Evolutionary conservation across 2,888 invertebrate genomes (phyloP).

Genomic region (Sympetrum striolatum): DNA sequence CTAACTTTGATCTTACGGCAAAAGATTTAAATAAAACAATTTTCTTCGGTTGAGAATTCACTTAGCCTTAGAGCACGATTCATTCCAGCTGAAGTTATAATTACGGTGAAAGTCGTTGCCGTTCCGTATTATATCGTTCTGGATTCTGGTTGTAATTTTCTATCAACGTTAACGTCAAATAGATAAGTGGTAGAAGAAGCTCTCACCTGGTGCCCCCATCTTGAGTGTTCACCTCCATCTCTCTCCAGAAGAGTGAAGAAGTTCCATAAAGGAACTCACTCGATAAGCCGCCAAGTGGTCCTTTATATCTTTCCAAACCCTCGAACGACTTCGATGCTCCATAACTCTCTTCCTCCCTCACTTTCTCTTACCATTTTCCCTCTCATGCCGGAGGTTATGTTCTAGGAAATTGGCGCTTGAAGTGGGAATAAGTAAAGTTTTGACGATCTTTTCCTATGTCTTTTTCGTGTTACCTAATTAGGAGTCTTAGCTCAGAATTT

Average conservation of each 20-base stretch:
- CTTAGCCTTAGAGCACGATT: too few species aligned
- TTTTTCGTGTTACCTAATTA: too few species aligned
- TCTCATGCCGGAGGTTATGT: neutral
- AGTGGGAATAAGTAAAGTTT: neutral
- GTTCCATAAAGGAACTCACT: neutral
- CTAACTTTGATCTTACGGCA: too few species aligned
- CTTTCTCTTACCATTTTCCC: neutral
- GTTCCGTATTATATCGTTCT: neutral
- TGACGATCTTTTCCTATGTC: neutral
- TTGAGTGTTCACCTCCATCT: neutral
- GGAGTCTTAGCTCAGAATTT: too few species aligned
- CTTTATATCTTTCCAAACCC: neutral
- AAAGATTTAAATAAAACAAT: too few species aligned
- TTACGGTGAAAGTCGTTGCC: too few species aligned
- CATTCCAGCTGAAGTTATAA: too few species aligned
- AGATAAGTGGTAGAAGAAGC: neutral
- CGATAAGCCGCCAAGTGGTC: conserved; percentile 36
- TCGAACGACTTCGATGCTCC: neutral
- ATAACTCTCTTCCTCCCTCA: neutral
- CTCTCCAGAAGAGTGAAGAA: neutral
- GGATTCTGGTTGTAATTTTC: neutral
- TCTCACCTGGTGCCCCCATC: neutral
- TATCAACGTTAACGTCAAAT: neutral
- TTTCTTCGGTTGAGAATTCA: too few species aligned
- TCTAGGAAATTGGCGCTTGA: neutral